Evolutionary conservation across 2,888 invertebrate genomes (phyloP), one percentile per base, ranked within the genome.

Genomic region (Rhogogaster chlorosoma): DNA sequence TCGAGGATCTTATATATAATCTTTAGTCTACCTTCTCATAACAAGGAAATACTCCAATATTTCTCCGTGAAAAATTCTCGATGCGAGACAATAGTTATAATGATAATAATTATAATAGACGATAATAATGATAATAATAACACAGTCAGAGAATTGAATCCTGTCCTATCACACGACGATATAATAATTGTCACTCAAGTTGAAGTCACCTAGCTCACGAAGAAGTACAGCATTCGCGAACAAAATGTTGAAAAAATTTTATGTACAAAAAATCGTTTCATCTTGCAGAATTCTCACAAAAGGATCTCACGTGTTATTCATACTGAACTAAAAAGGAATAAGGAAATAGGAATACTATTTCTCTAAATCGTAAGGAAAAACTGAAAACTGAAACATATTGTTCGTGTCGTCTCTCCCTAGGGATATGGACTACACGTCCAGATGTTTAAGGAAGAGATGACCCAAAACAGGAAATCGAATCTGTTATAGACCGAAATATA

Each of bases 101-200:
- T 5, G 18, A 49, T 18, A 49, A 49, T 18, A 18, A 49, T n/a
- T n/a, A 49, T n/a, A 49, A n/a, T n/a, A n/a, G 49, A 49, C 6
- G 10, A 49, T 49, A 49, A n/a, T 53, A 53, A 71, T 71, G 0
- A 70, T 73, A 9, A 73, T 22, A 73, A 26, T 5, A 15, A 32
- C 7, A 18, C 18, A 67, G 32, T 67, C 67, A 18, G 67, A 38
- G 71, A 73, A 73, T 73, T 73, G 38, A 42, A 73, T 42, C 42
- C 71, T 38, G 10, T 22, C 7, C 38, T 22, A 73, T 73, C 71
- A 73, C 22, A 42, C 38, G 42, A 73, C 71, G 42, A 42, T 45
- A 45, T 45, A 45, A 45, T 73, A 73, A 73, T 73, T 73, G 71
- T 73, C 71, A 73, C n/a, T 42, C 22, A 5, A 26, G 71, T 36